phyloP scores from a whole-genome alignment of 2,113 vertebrate genomes.

The Pyxicephalus adspersus region DNA sequence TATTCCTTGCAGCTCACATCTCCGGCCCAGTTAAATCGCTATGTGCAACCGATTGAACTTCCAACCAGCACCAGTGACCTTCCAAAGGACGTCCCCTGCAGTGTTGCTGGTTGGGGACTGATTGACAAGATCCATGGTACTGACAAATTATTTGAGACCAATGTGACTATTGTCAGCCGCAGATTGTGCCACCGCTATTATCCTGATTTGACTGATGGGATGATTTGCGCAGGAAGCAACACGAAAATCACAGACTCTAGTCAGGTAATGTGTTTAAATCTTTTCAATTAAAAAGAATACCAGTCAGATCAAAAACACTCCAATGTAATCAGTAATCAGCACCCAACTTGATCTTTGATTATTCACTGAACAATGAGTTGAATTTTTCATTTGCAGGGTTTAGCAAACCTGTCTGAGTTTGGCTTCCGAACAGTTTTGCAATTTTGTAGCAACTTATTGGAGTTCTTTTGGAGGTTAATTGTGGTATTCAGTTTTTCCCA shows the following conservation, averaged over 20 bases:
- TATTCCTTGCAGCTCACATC: constrained; percentile 57
- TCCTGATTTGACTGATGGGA: background rate
- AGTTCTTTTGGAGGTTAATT: too few relatives aligned
- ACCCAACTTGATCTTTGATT: too few relatives aligned
- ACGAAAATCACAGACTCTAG: constrained; percentile 59
- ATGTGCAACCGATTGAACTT: constrained; percentile 43
- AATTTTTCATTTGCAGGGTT: too few relatives aligned
- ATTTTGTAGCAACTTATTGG: too few relatives aligned
- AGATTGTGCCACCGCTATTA: constrained; percentile 56
- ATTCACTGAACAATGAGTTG: too few relatives aligned
- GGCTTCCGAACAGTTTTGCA: too few relatives aligned
- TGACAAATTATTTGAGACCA: constrained; percentile 62
- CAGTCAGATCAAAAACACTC: too few relatives aligned
- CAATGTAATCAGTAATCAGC: too few relatives aligned
- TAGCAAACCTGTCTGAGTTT: too few relatives aligned
- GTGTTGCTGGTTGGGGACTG: constrained; percentile 50
- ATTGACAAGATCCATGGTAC: rapidly evolving
- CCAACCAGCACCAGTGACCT: constrained; percentile 35
- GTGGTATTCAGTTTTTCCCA: too few relatives aligned
- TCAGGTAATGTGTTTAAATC: constrained; percentile 56
- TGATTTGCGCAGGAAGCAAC: constrained; percentile 65
- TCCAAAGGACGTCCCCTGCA: constrained; percentile 52
- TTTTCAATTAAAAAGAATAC: too few relatives aligned
- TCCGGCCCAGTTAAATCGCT: constrained; percentile 47
- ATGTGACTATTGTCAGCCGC: constrained; percentile 63